Evolutionary conservation across 2,888 invertebrate species (phyloP).

Genomic region (Eristalis tenax): DNA sequence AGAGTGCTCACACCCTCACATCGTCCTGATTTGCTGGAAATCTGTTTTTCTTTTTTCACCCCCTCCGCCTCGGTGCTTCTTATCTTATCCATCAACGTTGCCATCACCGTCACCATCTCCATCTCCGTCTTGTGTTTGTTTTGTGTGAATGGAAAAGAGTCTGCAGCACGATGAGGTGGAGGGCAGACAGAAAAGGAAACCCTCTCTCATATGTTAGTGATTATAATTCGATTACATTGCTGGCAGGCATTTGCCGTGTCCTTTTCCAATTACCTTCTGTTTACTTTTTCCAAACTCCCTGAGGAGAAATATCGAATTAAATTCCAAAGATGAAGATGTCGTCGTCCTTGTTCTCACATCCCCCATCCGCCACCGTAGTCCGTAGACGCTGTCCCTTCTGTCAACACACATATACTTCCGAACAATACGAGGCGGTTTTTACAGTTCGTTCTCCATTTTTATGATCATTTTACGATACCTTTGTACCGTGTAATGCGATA

Average conservation of each 20-base stretch:
- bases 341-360: neutral
- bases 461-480: conserved; percentile 57
- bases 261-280: conserved; percentile 71
- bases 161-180: neutral
- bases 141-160: conserved; percentile 46
- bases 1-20: conserved; percentile 33
- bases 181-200: conserved; percentile 12
- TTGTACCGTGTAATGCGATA: conserved; percentile 61
- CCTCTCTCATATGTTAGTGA: conserved; percentile 66
- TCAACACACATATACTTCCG: conserved; percentile 10
- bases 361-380: neutral
- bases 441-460: conserved; percentile 64
- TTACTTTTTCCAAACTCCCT: conserved; percentile 67
- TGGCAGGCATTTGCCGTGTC: conserved; percentile 66
- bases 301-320: conserved; percentile 68
- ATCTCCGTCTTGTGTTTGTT: conserved; percentile 48
- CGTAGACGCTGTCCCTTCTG: neutral
- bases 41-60: conserved; percentile 31
- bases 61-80: neutral
- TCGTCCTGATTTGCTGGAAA: conserved; percentile 66
- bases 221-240: conserved; percentile 71
- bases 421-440: conserved; percentile 56
- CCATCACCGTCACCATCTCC: neutral
- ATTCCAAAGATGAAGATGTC: conserved; percentile 61
- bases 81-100: neutral